Evolutionary conservation across 1,140 invertebrate species (phyloP).

Genomic region (Pemphigus obesinymphae): DNA sequence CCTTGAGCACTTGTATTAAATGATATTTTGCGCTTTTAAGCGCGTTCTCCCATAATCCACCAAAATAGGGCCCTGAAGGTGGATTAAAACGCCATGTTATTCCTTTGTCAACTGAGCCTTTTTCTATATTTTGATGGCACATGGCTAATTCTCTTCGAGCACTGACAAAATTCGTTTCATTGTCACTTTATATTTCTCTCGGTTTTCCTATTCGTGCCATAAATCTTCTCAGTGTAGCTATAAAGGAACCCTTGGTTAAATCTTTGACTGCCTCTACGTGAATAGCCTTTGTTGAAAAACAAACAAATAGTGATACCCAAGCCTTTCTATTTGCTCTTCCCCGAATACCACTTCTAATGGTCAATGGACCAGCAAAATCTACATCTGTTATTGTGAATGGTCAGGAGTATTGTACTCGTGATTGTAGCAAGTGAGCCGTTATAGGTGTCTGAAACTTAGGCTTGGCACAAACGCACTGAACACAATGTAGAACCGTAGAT

Average conservation of each 20-base stretch:
- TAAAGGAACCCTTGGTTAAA: conserved; percentile 47
- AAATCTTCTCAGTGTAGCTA: conserved; percentile 48
- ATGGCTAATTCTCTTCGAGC: not conserved
- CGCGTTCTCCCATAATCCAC: no score
- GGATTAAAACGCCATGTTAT: conserved; percentile 16
- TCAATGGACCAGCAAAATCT: no score
- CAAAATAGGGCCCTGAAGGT: no score
- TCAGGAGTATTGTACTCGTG: not conserved
- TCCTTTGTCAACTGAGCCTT: not conserved
- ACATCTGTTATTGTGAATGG: not conserved
- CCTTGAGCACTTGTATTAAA: no score
- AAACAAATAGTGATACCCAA: no score
- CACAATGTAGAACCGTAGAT: not conserved
- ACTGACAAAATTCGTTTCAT: conserved; percentile 17
- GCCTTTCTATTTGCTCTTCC: no score
- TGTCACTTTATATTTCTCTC: conserved; percentile 48
- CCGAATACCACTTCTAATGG: no score
- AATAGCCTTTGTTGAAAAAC: conserved; percentile 48
- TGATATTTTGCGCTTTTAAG: no score
- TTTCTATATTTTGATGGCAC: not conserved
- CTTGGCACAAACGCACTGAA: not conserved
- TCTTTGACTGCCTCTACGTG: conserved; percentile 50
- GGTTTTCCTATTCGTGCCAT: conserved; percentile 49
- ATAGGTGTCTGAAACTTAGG: not conserved
- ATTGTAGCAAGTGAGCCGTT: not conserved